Base-by-base conservation (phyloP, 2,888 invertebrate species). In the Lysandra bellargus region DNA sequence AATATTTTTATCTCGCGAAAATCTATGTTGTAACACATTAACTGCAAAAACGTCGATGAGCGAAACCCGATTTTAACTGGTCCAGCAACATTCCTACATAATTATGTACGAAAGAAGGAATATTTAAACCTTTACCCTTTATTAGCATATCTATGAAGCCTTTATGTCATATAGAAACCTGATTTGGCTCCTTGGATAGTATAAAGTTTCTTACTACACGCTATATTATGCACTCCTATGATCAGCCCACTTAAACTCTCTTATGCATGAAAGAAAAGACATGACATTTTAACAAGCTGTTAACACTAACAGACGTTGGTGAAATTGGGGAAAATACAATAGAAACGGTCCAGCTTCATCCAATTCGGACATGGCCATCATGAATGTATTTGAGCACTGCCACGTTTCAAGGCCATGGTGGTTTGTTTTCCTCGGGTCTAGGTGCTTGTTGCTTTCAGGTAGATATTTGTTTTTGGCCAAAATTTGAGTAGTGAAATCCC, bases 11-110 rank as follows among this genome's bases (percentile, higher is more conserved):
- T 76, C 14, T 57, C 17, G 37, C 76, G 57, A 76, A 76, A 53
- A 57, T 57, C 76, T 30, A 75, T 75, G 49, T 75, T 75, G 75
- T 75, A 75, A 75, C 49, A 44, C 44, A 49, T 75, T 75, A 76
- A 76, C 76, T 57, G 53, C 76, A 30, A 76, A 57, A 33, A 53
- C 57, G 17, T 57, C 57, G 57, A 57, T 57, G 17, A 17, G 57
- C 74, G 61, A 49, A 49, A 9, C 33, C 4, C 33, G 57, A 23
- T 30, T 57, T 6, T 14, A 57, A 76, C 57, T 76, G 53, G 76
- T 76, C 30, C 30, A 33, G 6, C 76, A 30, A 76, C 76, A 76
- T 76, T 76, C 57, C 33, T 57, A 30, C 49, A 17, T 44, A 44
- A 44, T 74, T 33, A 44, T 73, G 73, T 57, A 57, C 40, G 44